Conservation (phyloP, 2,888 invertebrate genomes). For the Boloria euphrosyne region DNA sequence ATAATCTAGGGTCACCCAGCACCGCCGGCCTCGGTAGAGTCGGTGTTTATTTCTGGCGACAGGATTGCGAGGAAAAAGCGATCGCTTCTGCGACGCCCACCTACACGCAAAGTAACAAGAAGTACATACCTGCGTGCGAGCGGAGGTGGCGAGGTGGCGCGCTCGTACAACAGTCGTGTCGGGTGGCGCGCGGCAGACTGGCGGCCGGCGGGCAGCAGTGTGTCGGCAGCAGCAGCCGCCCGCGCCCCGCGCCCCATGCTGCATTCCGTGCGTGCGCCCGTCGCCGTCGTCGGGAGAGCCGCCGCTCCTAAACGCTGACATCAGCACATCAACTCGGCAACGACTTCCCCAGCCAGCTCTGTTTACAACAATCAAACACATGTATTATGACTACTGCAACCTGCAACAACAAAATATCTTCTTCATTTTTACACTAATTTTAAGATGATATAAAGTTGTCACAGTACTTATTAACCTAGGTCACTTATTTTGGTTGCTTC, state of each 20-base stretch:
- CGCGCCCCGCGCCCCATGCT: slow-evolving; percentile 67
- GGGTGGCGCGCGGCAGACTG: slow-evolving; percentile 79
- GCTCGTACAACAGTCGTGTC: slow-evolving; percentile 71
- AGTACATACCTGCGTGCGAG: slow-evolving; percentile 71
- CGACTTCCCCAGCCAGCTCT: not conserved
- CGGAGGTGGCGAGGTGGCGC: slow-evolving; percentile 58
- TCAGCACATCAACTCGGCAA: slow-evolving; percentile 54
- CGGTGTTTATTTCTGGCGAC: slow-evolving; percentile 59
- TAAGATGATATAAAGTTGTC: not conserved
- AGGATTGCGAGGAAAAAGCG: slow-evolving; percentile 41
- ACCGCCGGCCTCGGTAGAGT: slow-evolving; percentile 45
- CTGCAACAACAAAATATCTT: not conserved
- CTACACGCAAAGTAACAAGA: slow-evolving; percentile 41
- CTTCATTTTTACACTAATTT: slow-evolving; percentile 4
- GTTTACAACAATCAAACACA: slow-evolving; percentile 6
- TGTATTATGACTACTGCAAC: not conserved
- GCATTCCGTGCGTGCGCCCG: slow-evolving; percentile 70
- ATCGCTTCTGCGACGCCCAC: slow-evolving; percentile 29
- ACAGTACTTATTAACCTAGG: too few species aligned
- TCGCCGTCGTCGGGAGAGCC: slow-evolving; percentile 64
- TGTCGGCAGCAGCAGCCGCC: slow-evolving; percentile 67
- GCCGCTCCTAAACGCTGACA: slow-evolving; percentile 63
- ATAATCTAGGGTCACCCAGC: slow-evolving; percentile 50
- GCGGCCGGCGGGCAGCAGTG: slow-evolving; percentile 59
- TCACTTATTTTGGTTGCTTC: too few species aligned